Base-by-base conservation (phyloP, 2,888 invertebrate species). In the Drosophila hawaiiensis region DNA sequence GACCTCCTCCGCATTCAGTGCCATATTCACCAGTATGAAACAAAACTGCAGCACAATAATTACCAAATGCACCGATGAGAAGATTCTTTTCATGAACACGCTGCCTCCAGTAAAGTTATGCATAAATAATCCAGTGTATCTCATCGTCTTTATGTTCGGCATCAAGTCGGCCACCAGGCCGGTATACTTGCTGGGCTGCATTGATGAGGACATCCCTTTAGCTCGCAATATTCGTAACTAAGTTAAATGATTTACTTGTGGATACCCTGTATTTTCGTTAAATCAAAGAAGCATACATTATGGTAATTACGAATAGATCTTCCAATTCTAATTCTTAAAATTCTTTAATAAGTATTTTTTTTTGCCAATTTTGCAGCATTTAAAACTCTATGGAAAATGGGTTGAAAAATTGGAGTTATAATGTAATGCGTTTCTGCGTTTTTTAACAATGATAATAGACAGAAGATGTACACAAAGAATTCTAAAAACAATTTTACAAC, bases 91-190 rank as follows among this genome's bases (percentile, higher is more conserved):
- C 0, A 96, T 91, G 14, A 96, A 94, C 31, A 94, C 84, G 0
- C 95, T 94, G 91, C 96, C 96, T 29, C 95, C 94, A 75, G 96
- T 95, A 89, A 97, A 97, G 91, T 96, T 96, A 91, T 97, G 96
- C 91, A 97, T 94, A 88, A 97, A 97, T 89, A 97, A 96, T 5
- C 97, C 97, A 6, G 95, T 94, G 37, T 94, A 94, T 92, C 96
- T 96, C 96, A 97, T 97, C 73, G 97, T 92, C 84, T 95, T 95
- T 88, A 97, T 96, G 91, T 97, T 97, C 52, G 97, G 97, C 96
- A 97, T 95, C 89, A 97, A 94, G 92, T 97, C 97, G 92, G 97
- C 95, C 94, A 97, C 97, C 60, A 97, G 95, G 93, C 97, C 97
- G 41, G 89, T 89, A 78, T 93, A 93, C 72, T 93, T 93, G 39